phyloP scores from a whole-genome alignment of 2,888 invertebrate species.

The Macroteleia sp. region DNA sequence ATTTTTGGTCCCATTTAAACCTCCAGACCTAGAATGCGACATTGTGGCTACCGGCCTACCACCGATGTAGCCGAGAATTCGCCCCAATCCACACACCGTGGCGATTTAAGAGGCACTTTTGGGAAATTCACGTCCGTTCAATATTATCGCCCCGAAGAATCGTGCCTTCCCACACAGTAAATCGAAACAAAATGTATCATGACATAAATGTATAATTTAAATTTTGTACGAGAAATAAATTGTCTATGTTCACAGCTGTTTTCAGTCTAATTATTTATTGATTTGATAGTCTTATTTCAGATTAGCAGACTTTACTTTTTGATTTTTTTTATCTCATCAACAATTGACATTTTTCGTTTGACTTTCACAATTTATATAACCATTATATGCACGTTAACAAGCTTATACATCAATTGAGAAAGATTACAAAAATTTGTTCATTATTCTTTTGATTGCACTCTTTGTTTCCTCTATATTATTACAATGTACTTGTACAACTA shows the following conservation, averaged over 20 bases:
- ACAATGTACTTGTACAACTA: too few relatives aligned
- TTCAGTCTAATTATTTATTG: constrained; percentile 18
- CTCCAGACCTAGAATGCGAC: constrained; percentile 79
- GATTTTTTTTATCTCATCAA: constrained; percentile 9
- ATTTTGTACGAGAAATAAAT: background rate
- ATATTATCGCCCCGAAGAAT: background rate
- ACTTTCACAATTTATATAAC: constrained; percentile 14
- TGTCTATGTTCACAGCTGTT: background rate
- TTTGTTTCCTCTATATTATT: too few relatives aligned
- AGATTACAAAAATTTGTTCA: background rate
- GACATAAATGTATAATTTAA: constrained; percentile 23
- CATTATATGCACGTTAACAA: background rate
- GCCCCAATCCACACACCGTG: constrained; percentile 71
- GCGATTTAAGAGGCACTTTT: constrained; percentile 73
- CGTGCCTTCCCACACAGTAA: constrained; percentile 19
- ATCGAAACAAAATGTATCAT: constrained; percentile 22
- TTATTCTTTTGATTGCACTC: too few relatives aligned
- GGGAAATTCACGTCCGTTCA: constrained; percentile 43
- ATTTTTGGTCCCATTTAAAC: constrained; percentile 71
- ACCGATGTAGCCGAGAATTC: constrained; percentile 83
- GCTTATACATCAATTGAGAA: too few relatives aligned
- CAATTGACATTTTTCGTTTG: constrained; percentile 43
- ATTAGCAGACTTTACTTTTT: constrained; percentile 7
- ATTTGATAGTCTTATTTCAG: background rate
- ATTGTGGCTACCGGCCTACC: constrained; percentile 83